Evolutionary conservation across 2,888 invertebrate genomes (phyloP).

Genomic region (Empis livida): DNA sequence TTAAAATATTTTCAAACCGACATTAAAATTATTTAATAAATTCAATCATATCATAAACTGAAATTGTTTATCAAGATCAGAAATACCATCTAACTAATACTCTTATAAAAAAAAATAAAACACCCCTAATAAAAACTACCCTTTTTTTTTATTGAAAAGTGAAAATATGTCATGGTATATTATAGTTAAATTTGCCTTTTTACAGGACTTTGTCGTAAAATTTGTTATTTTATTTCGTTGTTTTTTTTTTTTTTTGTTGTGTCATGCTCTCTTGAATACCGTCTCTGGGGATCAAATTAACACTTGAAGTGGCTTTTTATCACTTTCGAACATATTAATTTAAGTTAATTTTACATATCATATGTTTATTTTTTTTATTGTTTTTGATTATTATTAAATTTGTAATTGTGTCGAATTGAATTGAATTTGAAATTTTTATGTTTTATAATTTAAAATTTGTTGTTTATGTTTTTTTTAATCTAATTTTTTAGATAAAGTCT

Average conservation of each 20-base stretch:
- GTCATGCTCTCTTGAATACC: not conserved
- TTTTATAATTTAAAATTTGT: too few species aligned
- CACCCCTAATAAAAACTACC: not conserved
- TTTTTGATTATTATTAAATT: too few species aligned
- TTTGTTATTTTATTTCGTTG: not conserved
- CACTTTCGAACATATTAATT: conserved; percentile 8
- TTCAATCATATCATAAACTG: conserved; percentile 12
- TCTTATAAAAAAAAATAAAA: too few species aligned
- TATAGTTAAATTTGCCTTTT: not conserved
- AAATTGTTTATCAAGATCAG: too few species aligned
- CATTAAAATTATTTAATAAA: conserved; percentile 12
- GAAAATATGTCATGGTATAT: conserved; percentile 10
- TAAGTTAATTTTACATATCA: too few species aligned
- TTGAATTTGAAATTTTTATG: too few species aligned
- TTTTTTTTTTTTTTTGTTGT: not conserved
- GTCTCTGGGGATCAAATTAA: conserved; percentile 19
- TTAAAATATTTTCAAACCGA: not conserved
- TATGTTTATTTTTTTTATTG: too few species aligned
- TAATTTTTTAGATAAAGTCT: too few species aligned
- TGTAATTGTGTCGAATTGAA: too few species aligned
- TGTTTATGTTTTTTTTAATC: too few species aligned
- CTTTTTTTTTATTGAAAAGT: not conserved
- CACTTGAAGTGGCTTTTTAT: conserved; percentile 18
- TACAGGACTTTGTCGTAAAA: not conserved
- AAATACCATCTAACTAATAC: too few species aligned